Evolutionary conservation across 2,113 vertebrate genomes (phyloP), one percentile per base, ranked within the genome.

Genomic region (Oryzias woworae): DNA sequence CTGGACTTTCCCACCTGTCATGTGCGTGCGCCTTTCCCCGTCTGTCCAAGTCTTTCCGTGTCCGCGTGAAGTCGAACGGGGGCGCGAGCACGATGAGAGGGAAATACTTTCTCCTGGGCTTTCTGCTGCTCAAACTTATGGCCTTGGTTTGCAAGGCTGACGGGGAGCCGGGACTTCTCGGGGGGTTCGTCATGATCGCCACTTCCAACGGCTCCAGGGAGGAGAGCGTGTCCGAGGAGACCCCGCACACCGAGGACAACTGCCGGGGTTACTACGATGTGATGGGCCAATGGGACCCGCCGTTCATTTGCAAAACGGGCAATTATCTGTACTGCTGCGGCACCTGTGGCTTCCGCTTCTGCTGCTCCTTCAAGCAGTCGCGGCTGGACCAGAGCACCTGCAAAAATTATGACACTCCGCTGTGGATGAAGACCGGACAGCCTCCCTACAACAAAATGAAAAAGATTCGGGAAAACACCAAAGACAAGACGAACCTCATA

Each of bases 321-420:
- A 93, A 94, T 80, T 99, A 98, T 89, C 92, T 98, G 78, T 98
- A 94, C 89, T 99, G 97, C 92, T 99, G 97, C 81, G 97, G 97
- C 92, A 98, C 97, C 93, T 99, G 97, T 93, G 97, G 97, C 93
- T 99, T 98, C 92, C 93, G 97, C 71, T 98, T 98, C 92, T 99
- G 97, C 92, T 99, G 97, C 91, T 94, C 95, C 71, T 94, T 93
- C 89, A 95, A 94, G 83, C 93, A 93, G 87, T 94, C 95, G 7
- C 93, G 95, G 43, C 84, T 99, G 89, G 96, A 99, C 84, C 97
- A 99, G 85, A 95, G 92, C 87, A 93, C 93, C 88, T 99, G 97
- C 84, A 98, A 94, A 47, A 99, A 98, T 89, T 97, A 99, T 69
- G 94, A 95, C 89, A 97, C 95, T 0, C 97, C 96, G 16, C 84